Base-by-base conservation (phyloP, 1,140 invertebrate species). In the Melipona quadrifasciata region DNA sequence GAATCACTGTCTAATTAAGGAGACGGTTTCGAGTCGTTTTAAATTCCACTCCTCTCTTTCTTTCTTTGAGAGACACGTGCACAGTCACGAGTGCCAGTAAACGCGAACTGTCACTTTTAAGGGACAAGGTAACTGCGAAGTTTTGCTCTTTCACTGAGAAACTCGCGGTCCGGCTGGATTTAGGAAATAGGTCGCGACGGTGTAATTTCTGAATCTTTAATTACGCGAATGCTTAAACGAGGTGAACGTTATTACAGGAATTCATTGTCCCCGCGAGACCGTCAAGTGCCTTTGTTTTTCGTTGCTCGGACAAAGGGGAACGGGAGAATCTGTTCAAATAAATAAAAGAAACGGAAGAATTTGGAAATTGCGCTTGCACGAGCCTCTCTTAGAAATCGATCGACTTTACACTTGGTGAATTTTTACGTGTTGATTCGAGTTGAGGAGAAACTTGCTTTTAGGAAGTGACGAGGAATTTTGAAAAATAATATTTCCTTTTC, bases 1-100 rank as follows among this genome's bases (percentile, higher is more conserved):
- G 21, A 53, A 39, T 64, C 58, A 74, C 57, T 73, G 24, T 51
- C 10, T 61, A 73, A 81, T 81, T 81, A 64, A 64, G 70, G 72
- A 12, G 14, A 27, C 17, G 3, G 24, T 70, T n/a, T 19, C 34
- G 24, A 10, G 31, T 6, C 17, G 19, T 8, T 68, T 27, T 3
- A 51, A 39, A 47, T 47, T 47, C 8, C 39, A 47, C 39, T 47
- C 39, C 39, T 8, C 39, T 8, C 39, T 47, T 47, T 8, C 39
- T 47, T 47, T 27, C 39, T 73, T 72, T 61, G 16, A 58, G n/a
- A 24, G 21, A 34, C 21, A 47, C 51, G 14, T 5, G 24, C 21
- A 47, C 39, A 47, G 0, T 10, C 39, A 6, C 39, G 8, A 47
- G 3, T n/a, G 19, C 31, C 1, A 31, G 53, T 6, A 24, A 58